Evolutionary conservation across 2,797 vertebrate genomes (phyloP), one percentile per base, ranked within the genome.

Genomic region (Poecile montanus): DNA sequence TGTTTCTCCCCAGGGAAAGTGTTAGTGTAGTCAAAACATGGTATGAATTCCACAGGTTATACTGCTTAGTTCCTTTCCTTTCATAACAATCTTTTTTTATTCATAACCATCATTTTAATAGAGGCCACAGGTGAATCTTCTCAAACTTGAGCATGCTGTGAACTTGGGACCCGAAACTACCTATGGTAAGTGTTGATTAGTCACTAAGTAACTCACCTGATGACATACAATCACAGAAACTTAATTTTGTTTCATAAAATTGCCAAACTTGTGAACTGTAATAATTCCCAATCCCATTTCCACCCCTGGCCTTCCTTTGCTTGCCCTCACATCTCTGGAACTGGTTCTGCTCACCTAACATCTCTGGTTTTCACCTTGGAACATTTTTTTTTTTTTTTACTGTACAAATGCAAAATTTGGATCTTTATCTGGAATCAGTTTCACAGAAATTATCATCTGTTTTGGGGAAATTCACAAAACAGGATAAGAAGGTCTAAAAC

Each of bases 231-330:
- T 17, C 30, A 79, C 26, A 72, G n/a, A 79, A 82, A 25, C 9
- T 62, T 85, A 42, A 57, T 34, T 94, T 85, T 79, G 3, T 58
- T 70, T 48, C 29, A 17, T 42, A 40, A 85, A 73, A 83, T 63
- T 20, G 4, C 2, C 40, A 32, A 63, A 45, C 20, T 21, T 53
- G 12, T 21, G 20, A 75, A n/a, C 12, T 70, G n/a, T 10, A 40
- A 34, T 9, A 17, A 6, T 40, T 58, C 29, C 47, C 34, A 36
- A 16, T 14, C 16, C 26, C 38, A 61, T 11, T 67, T 61, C 13
- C 8, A 50, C 3, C 5, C 5, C 22, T 21, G 3, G 6, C 14
- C 4, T 11, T 32, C 3, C 4, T 45, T 63, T 71, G 3, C 11
- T 38, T 57, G 6, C 11, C 23, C 8, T 93, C 29, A 45, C 9